Conservation (phyloP, 2,113 vertebrate genomes). For the Muscicapa adusta region DNA sequence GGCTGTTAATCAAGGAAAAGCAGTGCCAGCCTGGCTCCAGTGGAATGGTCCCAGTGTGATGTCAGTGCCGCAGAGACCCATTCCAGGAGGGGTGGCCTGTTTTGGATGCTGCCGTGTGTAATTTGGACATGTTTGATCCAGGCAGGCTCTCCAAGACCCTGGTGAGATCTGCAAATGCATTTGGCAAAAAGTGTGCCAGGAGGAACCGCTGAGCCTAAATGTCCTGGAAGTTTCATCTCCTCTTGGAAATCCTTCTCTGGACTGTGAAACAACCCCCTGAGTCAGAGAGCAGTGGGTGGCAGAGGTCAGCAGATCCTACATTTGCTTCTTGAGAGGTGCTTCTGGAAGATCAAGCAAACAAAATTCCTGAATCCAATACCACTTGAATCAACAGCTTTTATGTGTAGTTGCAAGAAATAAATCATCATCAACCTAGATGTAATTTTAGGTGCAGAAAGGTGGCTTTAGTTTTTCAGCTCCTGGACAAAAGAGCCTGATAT, state of each 20-base stretch:
- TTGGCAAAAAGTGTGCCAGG: background rate
- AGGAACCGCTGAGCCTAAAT: background rate
- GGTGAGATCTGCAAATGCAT: background rate
- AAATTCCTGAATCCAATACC: background rate
- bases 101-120: background rate
- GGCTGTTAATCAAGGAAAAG: background rate
- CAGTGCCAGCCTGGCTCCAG: background rate
- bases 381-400: background rate
- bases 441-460: background rate
- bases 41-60: fast-evolving
- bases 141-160: background rate
- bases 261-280: fast-evolving
- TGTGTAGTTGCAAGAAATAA: background rate
- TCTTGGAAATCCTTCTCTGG: background rate
- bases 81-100: background rate
- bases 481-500: background rate
- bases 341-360: background rate
- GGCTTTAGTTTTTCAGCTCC: background rate
- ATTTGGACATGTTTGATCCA: fast-evolving
- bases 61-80: fast-evolving
- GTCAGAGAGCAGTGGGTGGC: fast-evolving
- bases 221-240: background rate
- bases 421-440: background rate
- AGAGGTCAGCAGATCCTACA: background rate
- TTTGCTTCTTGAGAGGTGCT: background rate